A percentile compares a stretch with the other conserved stretches of the same genome.
These are phyloP conservation scores for Gasteruption jaculator DNA, from an alignment of 2,888 invertebrate genomes.

Conservation along the genomic window DNA sequence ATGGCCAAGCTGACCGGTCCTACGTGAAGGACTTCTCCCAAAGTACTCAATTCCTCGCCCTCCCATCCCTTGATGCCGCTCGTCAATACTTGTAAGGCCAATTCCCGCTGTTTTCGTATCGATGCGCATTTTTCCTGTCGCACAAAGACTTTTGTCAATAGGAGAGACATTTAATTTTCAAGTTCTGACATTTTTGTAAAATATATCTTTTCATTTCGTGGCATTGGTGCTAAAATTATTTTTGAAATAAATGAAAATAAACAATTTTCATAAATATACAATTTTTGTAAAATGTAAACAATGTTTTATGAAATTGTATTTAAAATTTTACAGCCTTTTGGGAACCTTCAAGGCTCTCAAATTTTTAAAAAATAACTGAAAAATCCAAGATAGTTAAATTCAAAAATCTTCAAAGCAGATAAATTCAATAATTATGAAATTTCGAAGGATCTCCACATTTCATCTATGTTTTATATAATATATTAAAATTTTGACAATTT, in stretches of 20 bases:
- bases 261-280: too few relatives aligned
- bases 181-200: not conserved
- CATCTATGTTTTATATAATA: too few relatives aligned
- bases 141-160: not conserved
- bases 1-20: slow-evolving; percentile 76
- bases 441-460: not conserved
- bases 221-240: not conserved
- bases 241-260: too few relatives aligned
- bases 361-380: not conserved
- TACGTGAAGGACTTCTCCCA: slow-evolving; percentile 89
- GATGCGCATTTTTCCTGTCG: slow-evolving; percentile 79
- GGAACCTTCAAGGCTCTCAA: too few relatives aligned
- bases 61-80: slow-evolving; percentile 96
- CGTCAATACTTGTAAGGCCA: slow-evolving; percentile 91
- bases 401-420: not conserved
- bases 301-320: too few relatives aligned
- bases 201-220: not conserved
- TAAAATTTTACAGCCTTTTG: too few relatives aligned
- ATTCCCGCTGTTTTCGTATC: slow-evolving; percentile 87
- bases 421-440: slow-evolving; percentile 5
- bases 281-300: too few relatives aligned
- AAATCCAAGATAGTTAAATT: slow-evolving; percentile 2
- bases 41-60: slow-evolving; percentile 68
- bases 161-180: not conserved
- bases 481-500: too few relatives aligned